phyloP scores from a whole-genome alignment of 2,797 vertebrate species.

The Spea hammondii region DNA sequence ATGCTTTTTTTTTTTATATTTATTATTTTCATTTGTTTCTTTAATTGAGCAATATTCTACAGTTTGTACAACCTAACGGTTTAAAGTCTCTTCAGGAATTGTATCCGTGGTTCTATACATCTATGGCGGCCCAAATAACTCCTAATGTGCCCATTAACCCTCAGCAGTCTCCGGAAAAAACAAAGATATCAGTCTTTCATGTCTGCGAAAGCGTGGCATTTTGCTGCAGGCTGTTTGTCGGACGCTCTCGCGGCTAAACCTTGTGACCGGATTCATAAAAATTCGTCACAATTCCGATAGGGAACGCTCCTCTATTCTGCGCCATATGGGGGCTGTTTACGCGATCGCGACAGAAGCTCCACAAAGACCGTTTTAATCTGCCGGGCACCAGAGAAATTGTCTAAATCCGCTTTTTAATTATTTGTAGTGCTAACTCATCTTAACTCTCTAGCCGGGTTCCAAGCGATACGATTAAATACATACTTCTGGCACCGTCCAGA shows the following conservation, averaged over 20 bases:
- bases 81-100: no score
- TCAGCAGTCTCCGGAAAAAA: no score
- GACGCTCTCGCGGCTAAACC: conserved; percentile 21
- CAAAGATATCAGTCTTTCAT: no score
- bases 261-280: conserved; percentile 2
- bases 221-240: neutral
- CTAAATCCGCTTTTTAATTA: neutral
- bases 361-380: neutral
- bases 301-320: conserved; percentile 7
- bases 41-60: no score
- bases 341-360: neutral
- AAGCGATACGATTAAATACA: neutral
- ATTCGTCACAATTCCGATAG: no score
- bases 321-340: neutral
- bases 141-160: no score
- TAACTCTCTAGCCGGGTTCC: neutral
- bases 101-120: no score
- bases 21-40: no score
- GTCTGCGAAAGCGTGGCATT: no score
- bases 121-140: no score
- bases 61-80: no score
- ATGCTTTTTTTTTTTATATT: no score
- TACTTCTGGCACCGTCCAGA: neutral
- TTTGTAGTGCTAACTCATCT: neutral
- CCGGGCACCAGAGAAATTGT: neutral